Percentiles rank a stretch among this genome's conserved stretches.
These are phyloP conservation scores for Microctenopoma lineatum DNA, from an alignment of 2,797 vertebrate species.

Conservation along the genomic window DNA sequence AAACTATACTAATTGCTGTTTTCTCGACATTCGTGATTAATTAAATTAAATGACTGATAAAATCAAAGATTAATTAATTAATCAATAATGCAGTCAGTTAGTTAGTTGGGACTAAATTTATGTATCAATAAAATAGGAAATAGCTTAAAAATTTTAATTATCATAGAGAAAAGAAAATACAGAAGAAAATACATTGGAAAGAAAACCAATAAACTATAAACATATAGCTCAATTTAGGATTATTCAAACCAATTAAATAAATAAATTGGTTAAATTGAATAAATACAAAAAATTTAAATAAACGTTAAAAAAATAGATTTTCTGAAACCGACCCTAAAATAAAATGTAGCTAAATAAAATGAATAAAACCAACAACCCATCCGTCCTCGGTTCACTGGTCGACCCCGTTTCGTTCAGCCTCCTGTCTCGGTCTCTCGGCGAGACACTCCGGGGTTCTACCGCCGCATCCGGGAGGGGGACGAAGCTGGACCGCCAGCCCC, in stretches of 20 bases:
- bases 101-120: background rate
- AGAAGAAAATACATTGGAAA: background rate
- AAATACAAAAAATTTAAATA: background rate
- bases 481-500: constrained; percentile 27
- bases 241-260: background rate
- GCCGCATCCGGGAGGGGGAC: constrained; percentile 44
- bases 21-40: background rate
- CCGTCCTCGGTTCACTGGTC: constrained; percentile 31
- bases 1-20: background rate
- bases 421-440: constrained; percentile 61
- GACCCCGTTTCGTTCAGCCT: constrained; percentile 47
- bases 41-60: background rate
- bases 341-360: background rate
- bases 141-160: too few species aligned
- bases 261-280: background rate
- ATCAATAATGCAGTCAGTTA: background rate
- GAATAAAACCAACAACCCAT: background rate
- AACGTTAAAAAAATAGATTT: background rate
- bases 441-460: constrained; percentile 45
- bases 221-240: background rate
- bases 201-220: background rate
- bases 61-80: background rate
- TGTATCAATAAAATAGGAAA: background rate
- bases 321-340: background rate
- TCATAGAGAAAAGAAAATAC: background rate